Conservation (phyloP, 1,140 invertebrate genomes). For the Coenobita brevimanus region DNA sequence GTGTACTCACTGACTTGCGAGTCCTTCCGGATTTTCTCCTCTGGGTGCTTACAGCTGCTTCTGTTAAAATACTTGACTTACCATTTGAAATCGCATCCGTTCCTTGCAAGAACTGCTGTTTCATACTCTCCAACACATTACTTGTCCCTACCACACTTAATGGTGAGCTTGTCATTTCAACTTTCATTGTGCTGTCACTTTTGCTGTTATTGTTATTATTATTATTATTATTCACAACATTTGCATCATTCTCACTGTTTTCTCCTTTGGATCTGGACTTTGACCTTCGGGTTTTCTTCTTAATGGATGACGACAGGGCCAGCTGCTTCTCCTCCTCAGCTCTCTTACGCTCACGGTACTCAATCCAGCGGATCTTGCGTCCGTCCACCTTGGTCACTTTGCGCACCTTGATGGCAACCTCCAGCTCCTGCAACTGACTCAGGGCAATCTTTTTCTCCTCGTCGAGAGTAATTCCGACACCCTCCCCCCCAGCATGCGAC, state of each 20-base stretch:
- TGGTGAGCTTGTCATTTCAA: slow-evolving; percentile 50
- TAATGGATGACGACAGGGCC: not conserved
- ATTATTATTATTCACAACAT: slow-evolving; percentile 42
- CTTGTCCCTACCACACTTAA: slow-evolving; percentile 60
- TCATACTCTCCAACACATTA: slow-evolving; percentile 68
- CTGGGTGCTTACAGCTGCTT: slow-evolving; percentile 16
- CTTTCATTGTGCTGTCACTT: slow-evolving; percentile 64
- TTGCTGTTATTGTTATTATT: slow-evolving; percentile 65
- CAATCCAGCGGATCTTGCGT: slow-evolving; percentile 68
- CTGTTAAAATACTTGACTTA: slow-evolving; percentile 5
- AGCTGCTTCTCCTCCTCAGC: slow-evolving; percentile 35
- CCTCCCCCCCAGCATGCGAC: slow-evolving; percentile 59
- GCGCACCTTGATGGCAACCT: slow-evolving; percentile 65
- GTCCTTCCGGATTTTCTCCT: slow-evolving; percentile 48
- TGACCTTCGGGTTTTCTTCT: slow-evolving; percentile 29
- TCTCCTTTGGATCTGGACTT: slow-evolving; percentile 43
- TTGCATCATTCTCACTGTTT: slow-evolving; percentile 56
- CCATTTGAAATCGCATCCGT: slow-evolving; percentile 54
- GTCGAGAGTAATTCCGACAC: slow-evolving; percentile 47
- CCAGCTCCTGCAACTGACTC: slow-evolving; percentile 65
- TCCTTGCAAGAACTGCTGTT: slow-evolving; percentile 67
- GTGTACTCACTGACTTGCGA: slow-evolving; percentile 24
- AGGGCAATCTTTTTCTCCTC: slow-evolving; percentile 61
- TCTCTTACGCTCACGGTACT: slow-evolving; percentile 58
- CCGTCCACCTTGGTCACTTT: slow-evolving; percentile 66